A percentile compares a stretch with the other conserved stretches of the same genome.
Conservation (phyloP, 2,113 vertebrate species). For the Phyllostomus discolor region DNA sequence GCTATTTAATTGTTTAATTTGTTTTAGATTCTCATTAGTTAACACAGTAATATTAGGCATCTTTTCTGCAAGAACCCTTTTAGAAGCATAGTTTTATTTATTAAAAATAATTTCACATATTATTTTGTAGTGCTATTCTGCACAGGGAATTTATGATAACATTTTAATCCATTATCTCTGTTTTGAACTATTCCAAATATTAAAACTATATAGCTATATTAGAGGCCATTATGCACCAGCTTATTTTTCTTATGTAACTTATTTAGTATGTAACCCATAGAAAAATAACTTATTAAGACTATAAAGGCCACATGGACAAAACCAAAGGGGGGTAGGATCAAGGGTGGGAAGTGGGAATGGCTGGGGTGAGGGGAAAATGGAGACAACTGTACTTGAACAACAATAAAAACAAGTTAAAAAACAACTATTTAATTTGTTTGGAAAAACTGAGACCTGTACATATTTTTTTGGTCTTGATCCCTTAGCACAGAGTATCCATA, state of each 20-base stretch:
- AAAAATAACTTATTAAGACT: background rate
- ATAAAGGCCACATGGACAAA: background rate
- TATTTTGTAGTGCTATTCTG: background rate
- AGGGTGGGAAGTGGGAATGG: no score
- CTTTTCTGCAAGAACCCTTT: background rate
- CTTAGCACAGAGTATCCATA: background rate
- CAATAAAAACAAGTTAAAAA: no score
- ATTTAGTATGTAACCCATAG: background rate
- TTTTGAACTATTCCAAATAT: background rate
- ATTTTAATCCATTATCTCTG: background rate
- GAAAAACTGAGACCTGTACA: background rate
- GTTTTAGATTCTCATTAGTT: constrained; percentile 7
- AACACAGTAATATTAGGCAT: background rate
- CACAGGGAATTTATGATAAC: background rate
- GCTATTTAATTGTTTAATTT: background rate
- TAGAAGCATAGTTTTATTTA: background rate
- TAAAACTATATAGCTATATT: background rate
- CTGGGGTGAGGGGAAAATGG: no score
- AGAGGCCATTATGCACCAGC: background rate
- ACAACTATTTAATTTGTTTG: background rate
- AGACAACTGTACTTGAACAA: no score
- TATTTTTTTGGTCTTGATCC: constrained; percentile 3
- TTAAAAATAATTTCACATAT: background rate
- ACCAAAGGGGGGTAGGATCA: no score
- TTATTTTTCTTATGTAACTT: constrained; percentile 2